Evolutionary conservation across 2,113 vertebrate species (phyloP).

Genomic region (Nerophis lumbriciformis): DNA sequence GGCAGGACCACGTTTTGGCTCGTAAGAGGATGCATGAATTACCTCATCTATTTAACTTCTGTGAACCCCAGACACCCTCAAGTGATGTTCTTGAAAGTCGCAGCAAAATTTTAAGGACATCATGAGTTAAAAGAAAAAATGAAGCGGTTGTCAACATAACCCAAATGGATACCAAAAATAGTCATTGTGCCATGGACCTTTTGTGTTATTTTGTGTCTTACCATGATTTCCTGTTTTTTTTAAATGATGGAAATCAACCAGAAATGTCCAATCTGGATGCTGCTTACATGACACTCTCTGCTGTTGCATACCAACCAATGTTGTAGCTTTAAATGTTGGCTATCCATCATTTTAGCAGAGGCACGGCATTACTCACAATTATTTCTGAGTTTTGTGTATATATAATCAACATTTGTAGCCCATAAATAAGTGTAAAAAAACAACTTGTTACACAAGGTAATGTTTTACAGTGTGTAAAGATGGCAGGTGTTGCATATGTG

Average conservation of each 20-base stretch:
- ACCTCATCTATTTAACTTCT: conserved; percentile 29
- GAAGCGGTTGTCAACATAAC: no score
- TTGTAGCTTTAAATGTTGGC: no score
- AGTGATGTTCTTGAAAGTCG: conserved; percentile 16
- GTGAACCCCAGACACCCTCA: conserved; percentile 43
- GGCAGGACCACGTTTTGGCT: conserved; percentile 38
- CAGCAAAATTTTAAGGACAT: conserved; percentile 35
- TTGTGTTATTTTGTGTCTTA: no score
- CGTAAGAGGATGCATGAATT: conserved; percentile 40
- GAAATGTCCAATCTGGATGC: no score
- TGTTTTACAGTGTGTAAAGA: conserved; percentile 30
- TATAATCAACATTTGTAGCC: not conserved
- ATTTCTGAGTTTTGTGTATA: no score
- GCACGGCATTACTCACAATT: not conserved
- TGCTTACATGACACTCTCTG: no score
- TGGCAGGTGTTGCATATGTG: conserved; percentile 64
- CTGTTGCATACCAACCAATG: no score
- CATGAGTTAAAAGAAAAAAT: not conserved
- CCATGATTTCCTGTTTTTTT: no score
- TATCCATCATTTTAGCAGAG: not conserved
- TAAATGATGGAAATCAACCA: no score
- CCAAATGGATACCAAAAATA: no score
- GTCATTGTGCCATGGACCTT: no score
- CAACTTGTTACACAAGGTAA: conserved; percentile 2
- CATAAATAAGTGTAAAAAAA: not conserved